Percentiles rank a stretch among this genome's conserved stretches.
Conservation (phyloP, 2,113 vertebrate genomes). For the Sapajus apella region DNA sequence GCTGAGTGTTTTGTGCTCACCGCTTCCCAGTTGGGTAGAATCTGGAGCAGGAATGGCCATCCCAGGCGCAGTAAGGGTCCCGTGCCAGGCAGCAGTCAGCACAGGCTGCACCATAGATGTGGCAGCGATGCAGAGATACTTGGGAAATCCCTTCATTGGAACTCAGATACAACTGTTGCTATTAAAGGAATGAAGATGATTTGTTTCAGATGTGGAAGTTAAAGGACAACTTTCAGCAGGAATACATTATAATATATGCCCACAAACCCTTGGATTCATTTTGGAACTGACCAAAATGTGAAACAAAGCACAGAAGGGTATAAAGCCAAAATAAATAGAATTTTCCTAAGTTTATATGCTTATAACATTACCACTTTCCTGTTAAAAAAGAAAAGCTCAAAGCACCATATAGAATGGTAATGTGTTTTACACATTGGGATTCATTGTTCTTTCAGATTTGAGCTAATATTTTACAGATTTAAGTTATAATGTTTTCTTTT, state of each 20-base stretch:
- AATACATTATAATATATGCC: background rate
- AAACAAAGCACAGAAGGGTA: conserved; percentile 23
- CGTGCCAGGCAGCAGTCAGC: conserved; percentile 98
- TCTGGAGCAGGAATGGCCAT: conserved; percentile 95
- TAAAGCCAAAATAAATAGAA: conserved; percentile 76
- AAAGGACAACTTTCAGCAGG: conserved; percentile 31
- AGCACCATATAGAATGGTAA: conserved; percentile 47
- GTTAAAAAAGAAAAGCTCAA: conserved; percentile 48
- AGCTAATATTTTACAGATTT: conserved; percentile 70
- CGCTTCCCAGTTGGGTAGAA: conserved; percentile 97
- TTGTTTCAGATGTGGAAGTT: conserved; percentile 65
- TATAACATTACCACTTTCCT: conserved; percentile 72
- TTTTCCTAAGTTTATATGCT: conserved; percentile 48
- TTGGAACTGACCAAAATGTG: conserved; percentile 56
- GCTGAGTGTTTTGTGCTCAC: conserved; percentile 77
- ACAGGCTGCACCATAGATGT: conserved; percentile 95
- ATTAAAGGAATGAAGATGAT: conserved; percentile 64
- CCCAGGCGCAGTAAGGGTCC: conserved; percentile 98
- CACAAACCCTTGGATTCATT: conserved; percentile 56
- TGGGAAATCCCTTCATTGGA: conserved; percentile 95
- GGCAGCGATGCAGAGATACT: conserved; percentile 96
- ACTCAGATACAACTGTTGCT: conserved; percentile 99
- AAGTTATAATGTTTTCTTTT: conserved; percentile 58
- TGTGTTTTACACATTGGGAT: conserved; percentile 64
- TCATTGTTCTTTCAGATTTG: conserved; percentile 68